phyloP scores from a whole-genome alignment of 2,888 invertebrate genomes.

The Deilephila elpenor region DNA sequence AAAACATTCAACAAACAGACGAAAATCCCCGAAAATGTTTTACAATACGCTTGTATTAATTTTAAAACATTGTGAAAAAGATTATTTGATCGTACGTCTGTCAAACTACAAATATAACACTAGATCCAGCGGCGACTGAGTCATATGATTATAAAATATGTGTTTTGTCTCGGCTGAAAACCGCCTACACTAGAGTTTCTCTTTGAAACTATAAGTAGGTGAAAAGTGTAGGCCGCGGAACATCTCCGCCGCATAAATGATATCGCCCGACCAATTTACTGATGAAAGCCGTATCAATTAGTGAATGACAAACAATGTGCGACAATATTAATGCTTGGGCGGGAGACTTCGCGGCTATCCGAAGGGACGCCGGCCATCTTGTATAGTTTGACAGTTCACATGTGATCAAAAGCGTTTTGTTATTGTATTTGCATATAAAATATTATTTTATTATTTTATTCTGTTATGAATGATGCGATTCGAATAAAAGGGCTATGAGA shows the following conservation, averaged over 20 bases:
- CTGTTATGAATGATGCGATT: not conserved
- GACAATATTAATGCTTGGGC: conserved; percentile 26
- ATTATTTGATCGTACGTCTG: conserved; percentile 28
- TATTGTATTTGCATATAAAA: conserved; percentile 2
- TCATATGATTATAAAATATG: conserved; percentile 57
- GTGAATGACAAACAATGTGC: conserved; percentile 20
- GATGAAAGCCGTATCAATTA: conserved; percentile 28
- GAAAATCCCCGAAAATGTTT: not conserved
- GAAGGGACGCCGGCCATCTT: conserved; percentile 15
- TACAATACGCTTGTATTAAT: conserved; percentile 13
- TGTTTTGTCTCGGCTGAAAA: conserved; percentile 55
- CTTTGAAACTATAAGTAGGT: conserved; percentile 14
- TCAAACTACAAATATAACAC: conserved; percentile 35
- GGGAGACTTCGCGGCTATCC: conserved; percentile 7
- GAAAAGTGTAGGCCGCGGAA: conserved; percentile 20
- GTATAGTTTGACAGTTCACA: not conserved
- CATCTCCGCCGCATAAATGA: not conserved
- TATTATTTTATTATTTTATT: conserved; percentile 5
- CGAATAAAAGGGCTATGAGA: not conserved
- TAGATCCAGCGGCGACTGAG: conserved; percentile 44
- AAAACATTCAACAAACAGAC: conserved; percentile 17
- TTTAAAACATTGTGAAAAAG: conserved; percentile 15
- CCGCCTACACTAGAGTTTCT: conserved; percentile 45
- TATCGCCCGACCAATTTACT: conserved; percentile 8
- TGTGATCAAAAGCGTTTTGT: conserved; percentile 1